Conservation (phyloP, 2,888 invertebrate genomes). For the Branchellion lobata region DNA sequence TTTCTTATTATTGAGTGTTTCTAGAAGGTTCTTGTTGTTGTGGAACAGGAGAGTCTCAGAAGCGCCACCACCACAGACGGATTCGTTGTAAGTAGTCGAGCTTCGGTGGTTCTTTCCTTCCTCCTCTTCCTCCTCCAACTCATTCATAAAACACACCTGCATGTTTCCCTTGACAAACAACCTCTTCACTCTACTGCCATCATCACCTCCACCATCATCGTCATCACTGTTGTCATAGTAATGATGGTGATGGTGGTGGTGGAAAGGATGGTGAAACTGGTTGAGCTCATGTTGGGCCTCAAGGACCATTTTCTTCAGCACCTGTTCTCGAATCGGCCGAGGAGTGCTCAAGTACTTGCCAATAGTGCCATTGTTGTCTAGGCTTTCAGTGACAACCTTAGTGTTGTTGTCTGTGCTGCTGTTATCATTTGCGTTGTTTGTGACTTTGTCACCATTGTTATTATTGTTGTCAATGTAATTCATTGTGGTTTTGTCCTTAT, state of each 20-base stretch:
- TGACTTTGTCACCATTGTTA: neutral
- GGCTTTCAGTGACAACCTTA: too few relatives aligned
- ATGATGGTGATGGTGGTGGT: too few relatives aligned
- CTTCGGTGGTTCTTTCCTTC: neutral
- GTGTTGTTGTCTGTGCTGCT: conserved; percentile 14
- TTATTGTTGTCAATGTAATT: too few relatives aligned
- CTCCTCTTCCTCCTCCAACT: neutral
- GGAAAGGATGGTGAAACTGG: neutral
- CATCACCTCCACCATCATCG: conserved; percentile 10
- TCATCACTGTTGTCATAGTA: neutral
- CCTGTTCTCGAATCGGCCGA: neutral
- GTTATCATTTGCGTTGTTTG: neutral
- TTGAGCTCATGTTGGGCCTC: neutral
- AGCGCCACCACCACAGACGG: neutral
- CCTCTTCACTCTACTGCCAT: neutral
- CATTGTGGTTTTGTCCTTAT: too few relatives aligned
- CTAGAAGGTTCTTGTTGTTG: neutral
- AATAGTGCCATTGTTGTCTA: too few relatives aligned
- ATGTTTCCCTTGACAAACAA: neutral
- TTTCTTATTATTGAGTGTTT: neutral
- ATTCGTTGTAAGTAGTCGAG: neutral
- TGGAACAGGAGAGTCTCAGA: neutral
- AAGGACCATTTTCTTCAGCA: neutral
- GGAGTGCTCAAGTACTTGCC: too few relatives aligned
- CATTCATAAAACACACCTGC: neutral